Evolutionary conservation across 2,888 invertebrate species (phyloP).

Genomic region (Auanema sp.): DNA sequence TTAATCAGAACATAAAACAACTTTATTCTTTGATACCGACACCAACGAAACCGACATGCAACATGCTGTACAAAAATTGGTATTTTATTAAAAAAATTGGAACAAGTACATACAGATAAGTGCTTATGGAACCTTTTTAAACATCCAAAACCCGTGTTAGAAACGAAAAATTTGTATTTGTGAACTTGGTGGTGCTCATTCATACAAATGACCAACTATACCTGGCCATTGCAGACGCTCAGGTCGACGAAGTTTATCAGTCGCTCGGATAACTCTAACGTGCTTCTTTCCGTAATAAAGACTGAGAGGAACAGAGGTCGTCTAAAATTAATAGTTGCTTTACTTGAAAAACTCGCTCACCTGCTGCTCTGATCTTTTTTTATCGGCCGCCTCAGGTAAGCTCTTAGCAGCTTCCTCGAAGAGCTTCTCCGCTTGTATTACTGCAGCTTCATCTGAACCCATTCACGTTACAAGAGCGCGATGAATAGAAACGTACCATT

Average conservation of each 20-base stretch:
- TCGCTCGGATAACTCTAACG: slow-evolving; percentile 2
- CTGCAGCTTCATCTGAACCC: not conserved
- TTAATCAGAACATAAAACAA: too few species aligned
- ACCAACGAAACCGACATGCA: too few species aligned
- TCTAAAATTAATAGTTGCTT: too few species aligned
- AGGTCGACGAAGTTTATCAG: slow-evolving; percentile 41
- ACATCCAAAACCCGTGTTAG: slow-evolving; percentile 1
- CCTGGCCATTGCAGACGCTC: slow-evolving; percentile 61
- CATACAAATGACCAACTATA: slow-evolving; percentile 13
- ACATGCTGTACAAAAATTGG: too few species aligned
- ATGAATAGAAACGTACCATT: not conserved
- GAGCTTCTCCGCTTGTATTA: slow-evolving; percentile 4
- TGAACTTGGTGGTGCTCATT: slow-evolving; percentile 1
- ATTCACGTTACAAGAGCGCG: not conserved
- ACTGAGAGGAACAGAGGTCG: not conserved
- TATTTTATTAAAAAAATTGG: too few species aligned
- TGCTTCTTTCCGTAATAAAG: not conserved
- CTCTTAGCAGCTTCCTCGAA: slow-evolving; percentile 3
- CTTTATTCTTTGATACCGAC: too few species aligned
- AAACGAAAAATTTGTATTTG: not conserved
- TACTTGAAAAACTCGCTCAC: not conserved
- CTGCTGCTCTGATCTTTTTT: not conserved
- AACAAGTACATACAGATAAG: too few species aligned
- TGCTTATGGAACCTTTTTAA: not conserved
- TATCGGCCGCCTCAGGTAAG: not conserved